Base-by-base conservation (phyloP, 2,888 invertebrate genomes). In the Apamea monoglypha region DNA sequence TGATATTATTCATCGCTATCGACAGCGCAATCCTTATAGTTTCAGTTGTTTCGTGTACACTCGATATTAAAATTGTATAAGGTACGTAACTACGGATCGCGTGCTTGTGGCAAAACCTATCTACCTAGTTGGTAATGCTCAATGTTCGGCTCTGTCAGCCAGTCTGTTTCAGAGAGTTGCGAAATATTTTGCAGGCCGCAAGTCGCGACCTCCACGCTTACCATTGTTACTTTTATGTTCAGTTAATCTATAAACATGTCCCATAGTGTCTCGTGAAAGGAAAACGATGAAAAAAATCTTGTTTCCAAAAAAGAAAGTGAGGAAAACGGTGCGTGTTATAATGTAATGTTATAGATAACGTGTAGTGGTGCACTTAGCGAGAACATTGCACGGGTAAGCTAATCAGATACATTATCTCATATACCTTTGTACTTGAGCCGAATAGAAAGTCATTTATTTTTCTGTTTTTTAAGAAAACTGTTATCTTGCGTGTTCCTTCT, bases 21-120 rank as follows among this genome's bases (percentile, higher is more conserved):
- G 67, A 74, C 66, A 69, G 66, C 73, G 59, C 69, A 81, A 80
- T 86, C 70, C 50, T 85, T 67, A 73, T 84, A 86, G 84, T 79
- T 86, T 80, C 77, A 85, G 77, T 82, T 87, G 88, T 91, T 90
- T 93, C 93, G 91, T 93, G 92, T 90, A 91, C 90, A 90, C 85
- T 92, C 90, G 91, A 93, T 93, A 91, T 93, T 91, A 92, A 87
- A 78, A 87, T 88, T 90, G 90, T 91, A 88, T 92, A 92, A 90
- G 90, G 90, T 90, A 90, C 89, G 88, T 91, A 91, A 89, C 91
- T 89, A 92, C 91, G 88, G 93, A 95, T 96, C 96, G 96, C 96
- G 96, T 96, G 96, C 90, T 93, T 91, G 92, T 91, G 92, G 94
- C 94, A 94, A 95, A 95, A 95, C 93, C 95, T 96, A 95, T 94